Evolutionary conservation across 2,113 vertebrate species (phyloP), one percentile per base, ranked within the genome.

Genomic region (Lycocorax pyrrhopterus): DNA sequence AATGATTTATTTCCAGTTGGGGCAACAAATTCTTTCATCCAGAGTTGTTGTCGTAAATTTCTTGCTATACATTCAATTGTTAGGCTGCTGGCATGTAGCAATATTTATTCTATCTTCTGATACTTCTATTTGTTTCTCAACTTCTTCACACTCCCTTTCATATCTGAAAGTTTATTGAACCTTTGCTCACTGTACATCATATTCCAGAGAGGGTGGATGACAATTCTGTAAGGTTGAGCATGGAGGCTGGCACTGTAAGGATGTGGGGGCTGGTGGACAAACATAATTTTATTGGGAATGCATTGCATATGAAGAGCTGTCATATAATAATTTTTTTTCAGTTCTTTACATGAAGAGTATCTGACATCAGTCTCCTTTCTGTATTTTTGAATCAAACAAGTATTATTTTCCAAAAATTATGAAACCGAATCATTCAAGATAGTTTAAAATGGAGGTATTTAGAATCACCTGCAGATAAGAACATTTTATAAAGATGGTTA

Each of bases 161-260:
- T 87, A 93, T 87, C 30, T 77, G 85, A 95, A 96, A 93, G 77
- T 32, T 16, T 60, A 79, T 81, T 97, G 92, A 96, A 72, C 87
- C 95, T 85, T 91, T 95, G 12, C 10, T 85, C 29, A 27, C 8
- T 44, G 22, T 77, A 43, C 16, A 68, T 87, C 80, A 83, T 30
- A 66, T 84, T 75, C 72, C 56, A 92, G 87, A 87, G 35, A 72
- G 49, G 26, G 43, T 44, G n/a, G 56, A 73, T 92, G 83, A 60
- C 69, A 95, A 52, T 96, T 95, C 75, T 85, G 30, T 69, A 78
- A 93, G 58, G 35, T 13, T 89, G 84, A 94, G 32, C 41, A 47
- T 41, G 55, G 55, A 95, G 60, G 12, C 39, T 93, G 80, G 22
- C 47, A 67, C 16, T 64, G 7, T n/a, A 53, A 59, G n/a, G 26